These are phyloP conservation scores for Mastomys coucha DNA, from an alignment of 2,113 vertebrate genomes.

Conservation along the genomic window DNA sequence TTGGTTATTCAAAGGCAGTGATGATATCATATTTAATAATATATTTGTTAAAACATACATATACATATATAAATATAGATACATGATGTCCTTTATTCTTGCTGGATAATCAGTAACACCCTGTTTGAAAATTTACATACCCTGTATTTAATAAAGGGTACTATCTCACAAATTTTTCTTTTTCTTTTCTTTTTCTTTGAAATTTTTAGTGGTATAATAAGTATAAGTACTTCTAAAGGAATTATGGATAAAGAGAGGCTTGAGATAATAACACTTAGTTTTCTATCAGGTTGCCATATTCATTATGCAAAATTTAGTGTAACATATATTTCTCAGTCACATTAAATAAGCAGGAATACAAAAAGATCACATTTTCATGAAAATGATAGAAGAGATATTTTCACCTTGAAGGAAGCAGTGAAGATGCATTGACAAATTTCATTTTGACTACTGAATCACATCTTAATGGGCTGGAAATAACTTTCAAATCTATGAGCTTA, in stretches of 20 bases:
- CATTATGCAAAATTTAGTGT: conserved; percentile 86
- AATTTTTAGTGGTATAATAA: conserved; percentile 79
- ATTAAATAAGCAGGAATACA: conserved; percentile 83
- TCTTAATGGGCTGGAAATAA: conserved; percentile 84
- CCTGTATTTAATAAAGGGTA: conserved; percentile 75
- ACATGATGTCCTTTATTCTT: neutral
- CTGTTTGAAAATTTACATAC: conserved; percentile 53
- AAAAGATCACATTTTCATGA: conserved; percentile 84
- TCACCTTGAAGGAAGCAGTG: conserved; percentile 84
- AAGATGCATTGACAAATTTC: conserved; percentile 85
- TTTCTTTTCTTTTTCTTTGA: too few species aligned
- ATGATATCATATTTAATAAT: neutral
- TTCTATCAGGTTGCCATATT: conserved; percentile 83
- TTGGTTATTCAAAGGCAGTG: neutral
- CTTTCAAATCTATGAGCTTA: conserved; percentile 79
- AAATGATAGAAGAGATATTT: conserved; percentile 87
- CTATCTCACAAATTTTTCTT: too few species aligned
- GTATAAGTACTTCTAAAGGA: conserved; percentile 82
- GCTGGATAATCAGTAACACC: conserved; percentile 70
- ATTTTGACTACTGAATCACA: conserved; percentile 84
- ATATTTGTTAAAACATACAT: conserved; percentile 10
- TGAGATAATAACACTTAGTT: conserved; percentile 84
- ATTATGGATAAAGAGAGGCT: conserved; percentile 83
- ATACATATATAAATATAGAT: neutral
- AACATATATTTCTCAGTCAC: conserved; percentile 85